Evolutionary conservation across 2,888 invertebrate species (phyloP).

Genomic region (Conistra vaccinii): DNA sequence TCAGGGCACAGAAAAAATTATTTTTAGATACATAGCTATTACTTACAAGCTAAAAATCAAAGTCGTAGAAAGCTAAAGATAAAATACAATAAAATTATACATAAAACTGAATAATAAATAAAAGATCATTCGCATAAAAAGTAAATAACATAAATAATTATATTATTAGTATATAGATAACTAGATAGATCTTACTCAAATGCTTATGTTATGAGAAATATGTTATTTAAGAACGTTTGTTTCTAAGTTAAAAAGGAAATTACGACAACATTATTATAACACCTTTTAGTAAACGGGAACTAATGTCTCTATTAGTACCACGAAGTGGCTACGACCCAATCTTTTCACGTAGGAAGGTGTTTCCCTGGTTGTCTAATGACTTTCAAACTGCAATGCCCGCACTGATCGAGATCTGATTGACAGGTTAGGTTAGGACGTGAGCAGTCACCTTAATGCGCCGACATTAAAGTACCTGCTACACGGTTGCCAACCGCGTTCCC

Average conservation of each 20-base stretch:
- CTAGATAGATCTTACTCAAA: neutral
- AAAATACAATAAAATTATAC: no score
- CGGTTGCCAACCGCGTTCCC: no score
- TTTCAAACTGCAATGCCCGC: slow-evolving; percentile 3
- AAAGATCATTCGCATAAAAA: no score
- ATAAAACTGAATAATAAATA: no score
- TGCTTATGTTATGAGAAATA: neutral
- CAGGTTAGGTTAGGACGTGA: slow-evolving; percentile 18
- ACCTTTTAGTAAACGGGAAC: neutral
- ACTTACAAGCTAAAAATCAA: no score
- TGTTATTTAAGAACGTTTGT: neutral
- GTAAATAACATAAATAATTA: no score
- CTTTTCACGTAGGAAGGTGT: neutral
- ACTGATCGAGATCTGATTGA: neutral
- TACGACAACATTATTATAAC: neutral
- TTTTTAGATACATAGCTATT: no score
- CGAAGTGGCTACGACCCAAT: no score
- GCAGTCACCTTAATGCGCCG: slow-evolving; percentile 8
- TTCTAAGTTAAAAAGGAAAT: neutral
- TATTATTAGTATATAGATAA: no score
- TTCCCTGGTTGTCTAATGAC: neutral
- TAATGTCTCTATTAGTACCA: neutral
- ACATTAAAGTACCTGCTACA: no score
- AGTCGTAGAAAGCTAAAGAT: no score
- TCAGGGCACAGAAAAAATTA: no score